Evolutionary conservation across 2,888 invertebrate genomes (phyloP), one percentile per base, ranked within the genome.

Genomic region (Ophion costatus): DNA sequence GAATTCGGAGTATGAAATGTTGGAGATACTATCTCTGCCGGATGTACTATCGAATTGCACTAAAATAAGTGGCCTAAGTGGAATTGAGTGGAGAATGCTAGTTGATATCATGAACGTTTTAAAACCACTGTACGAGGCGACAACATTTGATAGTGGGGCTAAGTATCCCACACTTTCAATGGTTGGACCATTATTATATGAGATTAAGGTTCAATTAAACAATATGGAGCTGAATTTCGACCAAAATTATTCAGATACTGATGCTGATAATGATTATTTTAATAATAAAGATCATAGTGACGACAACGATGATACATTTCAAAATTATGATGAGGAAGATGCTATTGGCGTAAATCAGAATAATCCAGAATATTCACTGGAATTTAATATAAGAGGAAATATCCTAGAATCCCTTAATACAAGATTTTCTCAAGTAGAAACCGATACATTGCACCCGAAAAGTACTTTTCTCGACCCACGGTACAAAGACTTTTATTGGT

Each of bases 141-240:
- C 59, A 59, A 11, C 11, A 59, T 17, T 59, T 17, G 1, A 6
- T 17, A 17, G 59, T 59, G 11, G 11, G n/a, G 59, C n/a, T 7
- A 59, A 59, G n/a, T 59, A 59, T 3, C 11, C 59, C 17, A 9
- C 59, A 17, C n/a, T 6, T 11, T 59, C 59, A 59, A 59, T 59
- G 11, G 59, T 59, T 17, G n/a, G n/a, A 59, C 59, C 59, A 59
- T 59, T 59, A n/a, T n/a, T 59, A n/a, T 59, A 17, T 59, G 59
- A 5, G 20, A 59, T 59, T n/a, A 59, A 9, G n/a, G 5, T 9
- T 22, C 17, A n/a, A 17, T n/a, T 3, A 20, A 59, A 59, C n/a
- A 59, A 20, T 59, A 22, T 59, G 1, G 59, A 59, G 0, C n/a
- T 59, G 29, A 29, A 29, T 29, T 29, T 4, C 1, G 29, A 29